Conservation (phyloP, 2,113 vertebrate species). For the Sterrhoptilus dennistouni region DNA sequence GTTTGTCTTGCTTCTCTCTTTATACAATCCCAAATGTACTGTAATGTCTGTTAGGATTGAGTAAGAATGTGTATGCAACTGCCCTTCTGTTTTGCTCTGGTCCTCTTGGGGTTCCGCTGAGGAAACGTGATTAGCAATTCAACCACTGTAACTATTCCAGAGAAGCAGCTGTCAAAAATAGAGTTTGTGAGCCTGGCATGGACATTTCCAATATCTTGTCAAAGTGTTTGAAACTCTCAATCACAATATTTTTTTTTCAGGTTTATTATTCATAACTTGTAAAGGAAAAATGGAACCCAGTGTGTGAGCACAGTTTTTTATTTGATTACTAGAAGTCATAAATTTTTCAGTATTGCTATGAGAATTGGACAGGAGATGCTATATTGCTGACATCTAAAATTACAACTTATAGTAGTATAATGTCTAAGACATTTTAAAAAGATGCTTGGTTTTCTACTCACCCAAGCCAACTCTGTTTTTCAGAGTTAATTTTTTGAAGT, state of each 20-base stretch:
- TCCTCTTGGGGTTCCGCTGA: background rate
- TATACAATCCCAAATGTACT: background rate
- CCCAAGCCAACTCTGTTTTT: background rate
- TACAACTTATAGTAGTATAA: background rate
- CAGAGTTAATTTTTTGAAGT: background rate
- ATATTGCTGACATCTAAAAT: background rate
- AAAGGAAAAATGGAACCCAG: background rate
- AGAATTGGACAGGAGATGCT: background rate
- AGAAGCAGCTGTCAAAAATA: background rate
- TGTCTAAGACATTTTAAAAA: background rate
- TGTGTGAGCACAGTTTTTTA: background rate
- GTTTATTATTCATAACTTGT: background rate
- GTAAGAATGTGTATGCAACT: background rate
- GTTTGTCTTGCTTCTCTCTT: constrained; percentile 41
- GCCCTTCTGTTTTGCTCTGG: background rate
- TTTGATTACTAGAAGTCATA: background rate
- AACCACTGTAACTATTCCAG: background rate
- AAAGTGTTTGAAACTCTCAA: background rate
- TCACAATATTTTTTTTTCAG: background rate
- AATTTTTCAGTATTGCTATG: background rate
- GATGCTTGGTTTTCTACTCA: background rate
- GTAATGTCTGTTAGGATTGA: background rate
- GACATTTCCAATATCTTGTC: background rate
- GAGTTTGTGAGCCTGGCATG: background rate
- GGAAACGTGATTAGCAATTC: background rate